Conservation (phyloP, 2,113 vertebrate species). For the Zapornia atra region DNA sequence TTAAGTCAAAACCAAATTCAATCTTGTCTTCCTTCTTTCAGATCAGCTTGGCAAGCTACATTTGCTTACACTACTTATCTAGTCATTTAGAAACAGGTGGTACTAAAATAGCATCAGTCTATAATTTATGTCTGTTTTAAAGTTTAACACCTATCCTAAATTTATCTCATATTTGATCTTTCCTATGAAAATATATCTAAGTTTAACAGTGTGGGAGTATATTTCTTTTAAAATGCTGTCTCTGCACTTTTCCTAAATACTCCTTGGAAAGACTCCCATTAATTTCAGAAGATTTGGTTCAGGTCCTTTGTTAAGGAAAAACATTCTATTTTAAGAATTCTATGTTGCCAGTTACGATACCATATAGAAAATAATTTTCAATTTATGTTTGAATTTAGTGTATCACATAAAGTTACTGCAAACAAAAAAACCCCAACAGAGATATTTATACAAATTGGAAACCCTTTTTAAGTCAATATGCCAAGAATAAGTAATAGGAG, state of each 20-base stretch:
- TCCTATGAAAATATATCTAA: neutral
- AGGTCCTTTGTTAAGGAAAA: neutral
- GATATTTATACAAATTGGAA: neutral
- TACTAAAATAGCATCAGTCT: slow-evolving; percentile 7
- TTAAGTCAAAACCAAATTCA: neutral
- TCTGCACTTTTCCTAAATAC: neutral
- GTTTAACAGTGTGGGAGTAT: neutral
- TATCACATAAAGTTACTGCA: neutral
- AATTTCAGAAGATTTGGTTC: neutral
- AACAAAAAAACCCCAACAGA: neutral
- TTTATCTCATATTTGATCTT: neutral
- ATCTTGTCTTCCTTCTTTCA: neutral
- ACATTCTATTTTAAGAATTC: neutral
- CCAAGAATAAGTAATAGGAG: neutral
- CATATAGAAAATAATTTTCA: neutral
- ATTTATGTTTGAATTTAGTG: neutral
- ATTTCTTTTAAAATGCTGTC: neutral
- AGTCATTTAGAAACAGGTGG: neutral
- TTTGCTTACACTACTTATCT: slow-evolving; percentile 10
- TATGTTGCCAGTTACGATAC: neutral
- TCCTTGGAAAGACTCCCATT: neutral
- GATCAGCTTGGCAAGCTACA: neutral
- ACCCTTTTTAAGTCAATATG: neutral
- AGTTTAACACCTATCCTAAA: neutral
- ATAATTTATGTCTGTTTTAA: neutral